phyloP scores from a whole-genome alignment of 2,888 invertebrate species.

The Watsonalla binaria region DNA sequence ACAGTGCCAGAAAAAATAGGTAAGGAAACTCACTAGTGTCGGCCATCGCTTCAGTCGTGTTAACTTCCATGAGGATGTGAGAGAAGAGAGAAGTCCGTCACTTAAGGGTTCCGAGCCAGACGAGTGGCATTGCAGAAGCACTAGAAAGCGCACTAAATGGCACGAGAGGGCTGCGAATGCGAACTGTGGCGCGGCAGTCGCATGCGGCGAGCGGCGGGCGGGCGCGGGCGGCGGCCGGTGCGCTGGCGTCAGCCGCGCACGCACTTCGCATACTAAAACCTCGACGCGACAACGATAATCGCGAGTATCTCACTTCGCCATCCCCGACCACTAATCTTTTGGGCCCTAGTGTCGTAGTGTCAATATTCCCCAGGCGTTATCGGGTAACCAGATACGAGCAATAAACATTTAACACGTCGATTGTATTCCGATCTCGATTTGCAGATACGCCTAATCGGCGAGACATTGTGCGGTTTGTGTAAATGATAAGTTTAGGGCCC shows the following conservation, averaged over 20 bases:
- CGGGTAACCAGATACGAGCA: conserved; percentile 53
- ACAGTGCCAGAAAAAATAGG: conserved; percentile 12
- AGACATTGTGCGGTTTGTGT: conserved; percentile 40
- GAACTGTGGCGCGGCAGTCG: conserved; percentile 39
- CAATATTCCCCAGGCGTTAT: conserved; percentile 61
- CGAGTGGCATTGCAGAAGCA: conserved; percentile 59
- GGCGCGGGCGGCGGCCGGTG: conserved; percentile 25
- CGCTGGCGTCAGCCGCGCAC: conserved; percentile 67
- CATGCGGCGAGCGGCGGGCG: conserved; percentile 34
- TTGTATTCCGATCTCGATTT: conserved; percentile 48
- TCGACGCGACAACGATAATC: conserved; percentile 60
- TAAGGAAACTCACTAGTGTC: conserved; percentile 46
- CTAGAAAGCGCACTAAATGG: conserved; percentile 58
- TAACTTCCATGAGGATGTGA: conserved; percentile 28
- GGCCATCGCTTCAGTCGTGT: conserved; percentile 35
- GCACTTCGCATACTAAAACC: conserved; percentile 73
- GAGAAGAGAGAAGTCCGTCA: conserved; percentile 24
- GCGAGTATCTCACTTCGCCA: conserved; percentile 41
- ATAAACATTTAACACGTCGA: conserved; percentile 49
- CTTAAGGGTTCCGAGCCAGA: conserved; percentile 34
- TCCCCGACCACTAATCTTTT: conserved; percentile 61
- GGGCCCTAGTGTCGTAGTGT: conserved; percentile 52
- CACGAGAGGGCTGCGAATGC: conserved; percentile 51
- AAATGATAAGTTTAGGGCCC: conserved; percentile 35
- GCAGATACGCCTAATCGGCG: conserved; percentile 48